These are phyloP conservation scores for Hylaeus anthracinus DNA, from an alignment of 1,140 invertebrate genomes.

Conservation along the genomic window DNA sequence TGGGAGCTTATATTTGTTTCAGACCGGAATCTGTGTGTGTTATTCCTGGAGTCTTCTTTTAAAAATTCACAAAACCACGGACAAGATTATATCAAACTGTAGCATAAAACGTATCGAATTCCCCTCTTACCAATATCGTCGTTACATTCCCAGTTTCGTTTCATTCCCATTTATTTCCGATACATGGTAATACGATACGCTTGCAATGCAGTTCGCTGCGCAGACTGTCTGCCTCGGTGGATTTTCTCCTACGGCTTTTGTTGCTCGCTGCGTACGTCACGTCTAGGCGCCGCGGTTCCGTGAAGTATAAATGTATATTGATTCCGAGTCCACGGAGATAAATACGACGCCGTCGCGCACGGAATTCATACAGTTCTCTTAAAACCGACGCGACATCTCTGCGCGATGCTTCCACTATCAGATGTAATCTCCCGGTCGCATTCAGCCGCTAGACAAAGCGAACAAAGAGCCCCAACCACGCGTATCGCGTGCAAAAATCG, in stretches of 20 bases:
- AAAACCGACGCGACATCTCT: neutral
- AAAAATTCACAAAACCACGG: too few relatives aligned
- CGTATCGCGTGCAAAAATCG: neutral
- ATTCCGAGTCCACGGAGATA: conserved; percentile 33
- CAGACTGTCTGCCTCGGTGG: neutral
- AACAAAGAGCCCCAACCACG: neutral
- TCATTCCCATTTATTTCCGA: neutral
- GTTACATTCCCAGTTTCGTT: too few relatives aligned
- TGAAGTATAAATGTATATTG: conserved; percentile 25
- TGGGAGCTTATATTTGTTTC: too few relatives aligned
- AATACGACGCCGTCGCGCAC: conserved; percentile 16
- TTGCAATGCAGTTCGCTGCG: neutral
- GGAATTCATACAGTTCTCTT: neutral
- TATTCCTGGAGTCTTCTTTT: too few relatives aligned
- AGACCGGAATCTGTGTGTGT: too few relatives aligned
- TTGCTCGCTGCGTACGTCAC: neutral
- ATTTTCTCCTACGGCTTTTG: conserved; percentile 1
- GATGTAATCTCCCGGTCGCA: conserved; percentile 29
- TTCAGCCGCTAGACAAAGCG: conserved; percentile 3
- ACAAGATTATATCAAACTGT: too few relatives aligned
- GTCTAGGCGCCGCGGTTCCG: neutral
- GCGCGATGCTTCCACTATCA: conserved; percentile 20
- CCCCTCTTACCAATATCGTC: too few relatives aligned
- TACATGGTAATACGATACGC: neutral
- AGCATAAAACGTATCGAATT: too few relatives aligned